phyloP scores from a whole-genome alignment of 1,140 invertebrate species.

The Anastrepha ludens region DNA sequence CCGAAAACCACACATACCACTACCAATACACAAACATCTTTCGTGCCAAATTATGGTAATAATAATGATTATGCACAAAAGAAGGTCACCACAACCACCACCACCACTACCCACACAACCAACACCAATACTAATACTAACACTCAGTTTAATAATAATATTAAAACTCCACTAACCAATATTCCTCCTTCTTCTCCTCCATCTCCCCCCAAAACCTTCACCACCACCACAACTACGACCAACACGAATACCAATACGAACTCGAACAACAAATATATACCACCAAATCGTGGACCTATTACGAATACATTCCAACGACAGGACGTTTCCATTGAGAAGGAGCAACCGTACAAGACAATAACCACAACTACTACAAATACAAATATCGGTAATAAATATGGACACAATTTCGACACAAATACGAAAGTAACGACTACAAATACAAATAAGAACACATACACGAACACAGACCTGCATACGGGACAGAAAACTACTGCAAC shows the following conservation, averaged over 20 bases:
- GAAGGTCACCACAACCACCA: constrained; percentile 60
- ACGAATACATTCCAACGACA: constrained; percentile 65
- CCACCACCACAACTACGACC: constrained; percentile 42
- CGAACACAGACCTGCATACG: constrained; percentile 52
- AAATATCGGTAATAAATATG: constrained; percentile 63
- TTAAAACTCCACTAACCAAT: constrained; percentile 65
- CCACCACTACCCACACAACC: constrained; percentile 18
- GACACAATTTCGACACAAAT: constrained; percentile 63
- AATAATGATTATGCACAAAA: constrained; percentile 68
- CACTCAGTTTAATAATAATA: constrained; percentile 47
- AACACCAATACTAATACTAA: constrained; percentile 49
- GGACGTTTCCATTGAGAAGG: constrained; percentile 71
- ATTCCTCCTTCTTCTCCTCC: constrained; percentile 69
- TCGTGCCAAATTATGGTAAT: constrained; percentile 66
- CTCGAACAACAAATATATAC: constrained; percentile 60
- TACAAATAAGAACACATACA: constrained; percentile 19
- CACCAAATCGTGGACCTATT: constrained; percentile 64
- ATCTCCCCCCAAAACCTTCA: constrained; percentile 60
- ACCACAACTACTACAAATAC: constrained; percentile 62
- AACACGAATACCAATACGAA: constrained; percentile 56
- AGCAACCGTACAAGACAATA: constrained; percentile 63
- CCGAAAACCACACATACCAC: constrained; percentile 59
- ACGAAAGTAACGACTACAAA: background rate
- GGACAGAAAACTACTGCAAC: background rate
- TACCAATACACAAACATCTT: constrained; percentile 58